These are phyloP conservation scores for Parthenolecanium corni DNA, from an alignment of 2,888 invertebrate genomes.

Conservation along the genomic window DNA sequence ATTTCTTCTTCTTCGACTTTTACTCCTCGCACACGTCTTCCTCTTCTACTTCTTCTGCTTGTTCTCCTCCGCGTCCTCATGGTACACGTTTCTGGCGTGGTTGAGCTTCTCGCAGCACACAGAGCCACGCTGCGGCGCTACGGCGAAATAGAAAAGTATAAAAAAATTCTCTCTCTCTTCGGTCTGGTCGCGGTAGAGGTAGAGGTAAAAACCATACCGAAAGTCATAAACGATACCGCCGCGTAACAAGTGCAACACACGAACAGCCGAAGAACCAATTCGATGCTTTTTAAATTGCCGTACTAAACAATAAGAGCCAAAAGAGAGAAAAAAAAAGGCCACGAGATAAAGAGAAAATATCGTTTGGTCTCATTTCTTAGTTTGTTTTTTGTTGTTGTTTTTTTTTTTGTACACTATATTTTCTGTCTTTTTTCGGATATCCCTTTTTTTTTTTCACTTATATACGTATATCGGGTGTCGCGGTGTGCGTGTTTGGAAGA, in stretches of 20 bases:
- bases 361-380: conserved; percentile 15
- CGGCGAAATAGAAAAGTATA: too few species aligned
- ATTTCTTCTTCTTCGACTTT: too few species aligned
- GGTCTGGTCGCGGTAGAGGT: background rate
- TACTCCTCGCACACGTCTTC: too few species aligned
- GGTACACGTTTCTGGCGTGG: too few species aligned
- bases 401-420: background rate
- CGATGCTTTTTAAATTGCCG: conserved; percentile 17
- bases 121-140: too few species aligned
- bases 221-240: conserved; percentile 29
- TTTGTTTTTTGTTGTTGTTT: background rate
- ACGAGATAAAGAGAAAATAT: too few species aligned
- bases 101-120: too few species aligned
- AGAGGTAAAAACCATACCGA: conserved; percentile 29
- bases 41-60: too few species aligned
- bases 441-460: background rate
- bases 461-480: conserved; percentile 17
- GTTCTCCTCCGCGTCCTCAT: too few species aligned
- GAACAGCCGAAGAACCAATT: too few species aligned
- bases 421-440: conserved; percentile 4
- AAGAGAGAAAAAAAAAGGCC: too few species aligned
- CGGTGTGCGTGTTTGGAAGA: conserved; percentile 10
- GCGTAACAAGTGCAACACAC: conserved; percentile 28
- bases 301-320: conserved; percentile 22
- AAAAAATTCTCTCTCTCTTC: too few species aligned